These are phyloP conservation scores for Spilarctia lutea DNA, from an alignment of 2,888 invertebrate species.

Conservation along the genomic window DNA sequence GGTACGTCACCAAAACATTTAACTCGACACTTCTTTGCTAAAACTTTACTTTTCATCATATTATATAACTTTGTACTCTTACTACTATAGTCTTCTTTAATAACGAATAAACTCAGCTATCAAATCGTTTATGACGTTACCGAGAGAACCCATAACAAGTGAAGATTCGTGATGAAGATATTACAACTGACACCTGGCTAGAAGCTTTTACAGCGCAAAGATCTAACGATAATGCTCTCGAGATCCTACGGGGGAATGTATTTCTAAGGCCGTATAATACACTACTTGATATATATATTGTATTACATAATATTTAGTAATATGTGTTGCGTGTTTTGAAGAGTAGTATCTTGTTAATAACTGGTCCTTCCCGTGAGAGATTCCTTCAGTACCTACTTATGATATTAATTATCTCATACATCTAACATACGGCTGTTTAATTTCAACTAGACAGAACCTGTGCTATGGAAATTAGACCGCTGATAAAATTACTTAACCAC, in stretches of 20 bases:
- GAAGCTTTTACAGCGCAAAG: conserved; percentile 4
- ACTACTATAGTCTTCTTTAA: background rate
- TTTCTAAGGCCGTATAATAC: background rate
- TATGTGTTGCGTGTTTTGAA: conserved; percentile 3
- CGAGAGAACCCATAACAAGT: background rate
- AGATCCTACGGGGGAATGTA: background rate
- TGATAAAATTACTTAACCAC: no score
- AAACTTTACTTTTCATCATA: no score
- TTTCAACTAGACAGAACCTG: no score
- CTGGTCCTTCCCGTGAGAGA: conserved; percentile 1
- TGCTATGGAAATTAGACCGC: no score
- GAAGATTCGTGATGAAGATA: background rate
- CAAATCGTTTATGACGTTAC: background rate
- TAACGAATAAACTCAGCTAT: conserved; percentile 1
- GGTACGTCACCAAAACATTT: no score
- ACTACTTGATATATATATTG: background rate
- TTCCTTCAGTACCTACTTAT: background rate
- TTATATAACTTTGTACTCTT: no score
- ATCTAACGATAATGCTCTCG: background rate
- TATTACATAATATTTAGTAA: background rate
- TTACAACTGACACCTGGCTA: conserved; percentile 1
- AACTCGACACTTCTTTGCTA: no score
- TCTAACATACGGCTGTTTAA: no score
- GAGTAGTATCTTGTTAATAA: conserved; percentile 10
- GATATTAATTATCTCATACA: no score